phyloP scores from a whole-genome alignment of 2,797 vertebrate species.

The Myotis findleyi region DNA sequence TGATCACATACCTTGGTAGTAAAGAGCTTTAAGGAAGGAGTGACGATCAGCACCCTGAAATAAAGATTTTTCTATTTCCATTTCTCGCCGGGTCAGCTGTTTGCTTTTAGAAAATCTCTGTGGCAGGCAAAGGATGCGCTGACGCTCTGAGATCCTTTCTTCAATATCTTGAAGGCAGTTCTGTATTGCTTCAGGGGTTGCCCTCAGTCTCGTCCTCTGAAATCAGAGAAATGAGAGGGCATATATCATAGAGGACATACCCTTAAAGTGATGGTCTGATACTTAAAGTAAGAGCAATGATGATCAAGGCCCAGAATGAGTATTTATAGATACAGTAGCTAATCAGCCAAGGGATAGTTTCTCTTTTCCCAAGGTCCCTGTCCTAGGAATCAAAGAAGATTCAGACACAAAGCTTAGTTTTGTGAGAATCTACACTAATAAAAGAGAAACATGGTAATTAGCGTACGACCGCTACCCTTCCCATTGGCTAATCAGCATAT shows the following conservation, averaged over 20 bases:
- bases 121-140: slow-evolving; percentile 91
- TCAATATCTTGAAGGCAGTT: slow-evolving; percentile 92
- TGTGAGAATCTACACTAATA: slow-evolving; percentile 53
- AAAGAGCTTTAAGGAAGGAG: slow-evolving; percentile 93
- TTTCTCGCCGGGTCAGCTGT: slow-evolving; percentile 93
- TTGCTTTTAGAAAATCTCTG: slow-evolving; percentile 95
- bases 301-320: background rate
- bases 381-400: slow-evolving; percentile 49
- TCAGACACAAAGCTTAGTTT: slow-evolving; percentile 45
- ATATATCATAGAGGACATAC: background rate
- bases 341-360: slow-evolving; percentile 39
- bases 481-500: too few relatives aligned
- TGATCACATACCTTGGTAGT: slow-evolving; percentile 91
- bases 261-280: slow-evolving; percentile 45
- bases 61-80: slow-evolving; percentile 96
- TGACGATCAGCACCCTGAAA: slow-evolving; percentile 94
- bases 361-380: slow-evolving; percentile 7
- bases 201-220: slow-evolving; percentile 90
- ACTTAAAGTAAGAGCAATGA: slow-evolving; percentile 34
- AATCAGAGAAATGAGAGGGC: slow-evolving; percentile 64
- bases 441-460: too few relatives aligned
- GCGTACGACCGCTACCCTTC: too few relatives aligned
- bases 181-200: slow-evolving; percentile 90
- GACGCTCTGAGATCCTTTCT: slow-evolving; percentile 92
- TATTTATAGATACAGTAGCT: background rate